phyloP scores from a whole-genome alignment of 2,797 vertebrate species.

The Malacoctenus gilli region DNA sequence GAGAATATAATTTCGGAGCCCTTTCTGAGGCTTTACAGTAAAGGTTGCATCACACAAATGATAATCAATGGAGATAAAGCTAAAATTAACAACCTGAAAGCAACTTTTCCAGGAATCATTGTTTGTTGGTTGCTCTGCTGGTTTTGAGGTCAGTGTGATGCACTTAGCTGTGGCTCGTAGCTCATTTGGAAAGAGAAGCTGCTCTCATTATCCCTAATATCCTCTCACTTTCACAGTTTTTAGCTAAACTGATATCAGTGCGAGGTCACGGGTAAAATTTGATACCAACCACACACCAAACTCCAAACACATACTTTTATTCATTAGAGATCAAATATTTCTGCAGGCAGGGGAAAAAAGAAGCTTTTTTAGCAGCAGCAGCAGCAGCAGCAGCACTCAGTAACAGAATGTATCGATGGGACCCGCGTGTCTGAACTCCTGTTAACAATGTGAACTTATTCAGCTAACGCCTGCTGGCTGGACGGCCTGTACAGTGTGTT shows the following conservation, averaged over 20 bases:
- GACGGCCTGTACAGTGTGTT: no score
- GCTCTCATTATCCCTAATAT: background rate
- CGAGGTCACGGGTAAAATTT: background rate
- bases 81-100: background rate
- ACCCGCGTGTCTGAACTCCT: no score
- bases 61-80: background rate
- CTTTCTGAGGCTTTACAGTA: no score
- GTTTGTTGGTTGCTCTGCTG: background rate
- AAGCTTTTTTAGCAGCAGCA: background rate
- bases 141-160: background rate
- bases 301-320: conserved; percentile 1
- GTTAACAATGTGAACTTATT: no score
- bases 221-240: conserved; percentile 1
- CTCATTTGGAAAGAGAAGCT: conserved; percentile 4
- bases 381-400: background rate
- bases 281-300: background rate
- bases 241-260: background rate
- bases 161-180: background rate
- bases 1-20: no score
- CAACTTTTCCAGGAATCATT: background rate
- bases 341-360: background rate
- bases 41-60: background rate
- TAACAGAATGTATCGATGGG: no score
- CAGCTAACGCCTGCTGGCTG: no score
- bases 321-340: background rate